Base-by-base conservation (phyloP, 2,113 vertebrate species). In the Stegastes partitus region DNA sequence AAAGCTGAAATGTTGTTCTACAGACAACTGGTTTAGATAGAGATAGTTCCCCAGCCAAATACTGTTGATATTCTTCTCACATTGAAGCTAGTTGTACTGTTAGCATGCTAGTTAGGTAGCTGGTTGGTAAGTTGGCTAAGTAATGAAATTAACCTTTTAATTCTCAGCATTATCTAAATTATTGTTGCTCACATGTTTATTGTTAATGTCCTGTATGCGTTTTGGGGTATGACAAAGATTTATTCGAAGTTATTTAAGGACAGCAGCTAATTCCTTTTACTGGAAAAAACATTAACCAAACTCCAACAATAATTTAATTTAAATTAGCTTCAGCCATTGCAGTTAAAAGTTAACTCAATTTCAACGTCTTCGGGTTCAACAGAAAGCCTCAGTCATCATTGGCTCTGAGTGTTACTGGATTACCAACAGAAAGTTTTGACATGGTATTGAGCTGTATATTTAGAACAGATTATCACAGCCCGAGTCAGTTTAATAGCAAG, bases 71-170 rank as follows among this genome's bases (percentile, higher is more conserved):
- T 47, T 23, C 3, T 23, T 3, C 19, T 14, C 8, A 25, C 1
- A 26, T 19, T 6, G 11, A 5, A 55, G 28, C 23, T 56, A 49
- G n/a, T 14, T 44, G 2, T 21, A 31, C 1, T 26, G 23, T 25
- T 74, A 66, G 54, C 79, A 75, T 54, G 79, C 67, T 68, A 58
- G 19, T 19, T 68, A 58, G 62, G 39, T 8, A 54, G 62, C 39
- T 21, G 19, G 37, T 55, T 12, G 14, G 26, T 15, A 28, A 14
- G 21, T 28, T 21, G 9, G 15, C 3, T 3, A 19, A 10, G 6
- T 50, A 9, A 16, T 19, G 2, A 50, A 50, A 7, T 9, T 50
- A 21, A 18, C 9, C 21, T n/a, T 50, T 50, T 19, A n/a, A 21
- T 21, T 16, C 9, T 21, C 4, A 50, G 15, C 39, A 42, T 42